Percentiles rank a stretch among this genome's conserved stretches.
Evolutionary conservation across 2,797 vertebrate genomes (phyloP).

Genomic region (Acestrorhynchus altus): DNA sequence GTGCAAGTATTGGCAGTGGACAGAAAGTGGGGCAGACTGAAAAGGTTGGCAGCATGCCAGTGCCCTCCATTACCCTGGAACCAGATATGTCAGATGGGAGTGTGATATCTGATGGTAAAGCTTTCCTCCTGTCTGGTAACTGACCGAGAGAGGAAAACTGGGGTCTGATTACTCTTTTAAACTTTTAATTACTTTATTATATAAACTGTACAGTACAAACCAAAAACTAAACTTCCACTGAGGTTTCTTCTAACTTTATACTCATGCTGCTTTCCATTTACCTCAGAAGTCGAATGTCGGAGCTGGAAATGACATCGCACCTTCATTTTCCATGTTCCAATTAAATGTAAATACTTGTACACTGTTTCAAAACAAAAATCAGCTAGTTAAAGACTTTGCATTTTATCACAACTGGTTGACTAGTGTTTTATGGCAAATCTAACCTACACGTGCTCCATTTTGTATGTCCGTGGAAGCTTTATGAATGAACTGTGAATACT

Average conservation of each 20-base stretch:
- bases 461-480: too few relatives aligned
- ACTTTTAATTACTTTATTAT: not conserved
- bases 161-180: not conserved
- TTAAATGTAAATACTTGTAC: too few relatives aligned
- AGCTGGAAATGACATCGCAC: too few relatives aligned
- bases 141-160: slow-evolving; percentile 20
- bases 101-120: slow-evolving; percentile 49
- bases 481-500: not conserved
- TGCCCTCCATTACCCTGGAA: slow-evolving; percentile 40
- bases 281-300: too few relatives aligned
- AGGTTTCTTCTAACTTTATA: not conserved
- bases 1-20: slow-evolving; percentile 18
- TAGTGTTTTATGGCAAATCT: too few relatives aligned
- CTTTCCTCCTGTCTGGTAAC: slow-evolving; percentile 51
- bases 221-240: too few relatives aligned
- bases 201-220: not conserved
- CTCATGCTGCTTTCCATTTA: too few relatives aligned
- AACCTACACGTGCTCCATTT: too few relatives aligned
- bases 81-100: slow-evolving; percentile 45
- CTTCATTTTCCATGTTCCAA: too few relatives aligned
- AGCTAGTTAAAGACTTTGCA: too few relatives aligned
- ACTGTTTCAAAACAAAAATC: too few relatives aligned
- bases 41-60: slow-evolving; percentile 26
- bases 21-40: slow-evolving; percentile 43
- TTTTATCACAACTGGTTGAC: too few relatives aligned